Evolutionary conservation across 2,888 invertebrate species (phyloP).

Genomic region (Geotrupes spiniger): DNA sequence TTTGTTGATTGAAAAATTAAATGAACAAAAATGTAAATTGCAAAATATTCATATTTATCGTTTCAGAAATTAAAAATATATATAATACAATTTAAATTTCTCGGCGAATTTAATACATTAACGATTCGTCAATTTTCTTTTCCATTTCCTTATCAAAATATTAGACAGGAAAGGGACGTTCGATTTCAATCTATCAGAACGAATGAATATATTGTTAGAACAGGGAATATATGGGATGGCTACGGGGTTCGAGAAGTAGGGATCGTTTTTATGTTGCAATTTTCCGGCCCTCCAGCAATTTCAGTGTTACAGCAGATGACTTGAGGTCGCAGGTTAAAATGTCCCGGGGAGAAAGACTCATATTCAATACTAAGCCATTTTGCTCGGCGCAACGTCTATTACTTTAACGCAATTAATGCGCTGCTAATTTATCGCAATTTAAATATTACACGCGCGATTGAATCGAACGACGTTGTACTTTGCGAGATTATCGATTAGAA

Average conservation of each 20-base stretch:
- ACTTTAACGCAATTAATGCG: too few relatives aligned
- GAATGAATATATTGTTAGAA: constrained; percentile 43
- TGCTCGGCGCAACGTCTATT: too few relatives aligned
- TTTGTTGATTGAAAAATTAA: too few relatives aligned
- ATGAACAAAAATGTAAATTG: too few relatives aligned
- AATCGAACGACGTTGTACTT: too few relatives aligned
- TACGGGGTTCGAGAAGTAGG: constrained; percentile 34
- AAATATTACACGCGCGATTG: too few relatives aligned
- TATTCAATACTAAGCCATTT: constrained; percentile 7
- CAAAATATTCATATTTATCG: too few relatives aligned
- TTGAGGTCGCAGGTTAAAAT: constrained; percentile 47
- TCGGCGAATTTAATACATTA: too few relatives aligned
- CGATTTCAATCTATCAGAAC: constrained; percentile 42
- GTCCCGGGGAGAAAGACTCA: constrained; percentile 14
- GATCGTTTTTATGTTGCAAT: constrained; percentile 50
- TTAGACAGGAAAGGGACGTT: constrained; percentile 6
- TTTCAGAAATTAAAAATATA: too few relatives aligned
- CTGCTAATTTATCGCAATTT: too few relatives aligned
- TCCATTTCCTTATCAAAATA: constrained; percentile 7
- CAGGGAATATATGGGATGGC: constrained; percentile 38
- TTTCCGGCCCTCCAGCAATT: constrained; percentile 48
- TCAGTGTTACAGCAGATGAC: constrained; percentile 44
- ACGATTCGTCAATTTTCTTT: too few relatives aligned
- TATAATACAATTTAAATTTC: too few relatives aligned
- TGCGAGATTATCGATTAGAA: constrained; percentile 18